Evolutionary conservation across 2,888 invertebrate species (phyloP).

Genomic region (Barypeithes pellucidus): DNA sequence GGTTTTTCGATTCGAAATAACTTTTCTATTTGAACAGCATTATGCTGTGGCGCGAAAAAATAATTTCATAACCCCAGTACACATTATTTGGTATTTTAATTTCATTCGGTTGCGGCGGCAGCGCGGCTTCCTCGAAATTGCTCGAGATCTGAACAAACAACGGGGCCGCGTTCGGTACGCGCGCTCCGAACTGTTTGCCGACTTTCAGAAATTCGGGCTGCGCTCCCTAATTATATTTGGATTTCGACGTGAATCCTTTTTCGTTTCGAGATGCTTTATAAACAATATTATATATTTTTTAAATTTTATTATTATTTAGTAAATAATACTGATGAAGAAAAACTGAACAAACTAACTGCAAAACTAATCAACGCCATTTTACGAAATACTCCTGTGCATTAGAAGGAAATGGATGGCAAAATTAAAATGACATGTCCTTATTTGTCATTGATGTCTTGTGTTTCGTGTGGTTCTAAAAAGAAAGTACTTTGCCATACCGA

Average conservation of each 20-base stretch:
- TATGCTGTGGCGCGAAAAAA: conserved; percentile 48
- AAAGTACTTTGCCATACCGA: too few species aligned
- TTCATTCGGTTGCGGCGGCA: conserved; percentile 39
- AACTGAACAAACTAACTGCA: too few species aligned
- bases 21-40: conserved; percentile 44
- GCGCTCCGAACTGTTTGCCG: conserved; percentile 57
- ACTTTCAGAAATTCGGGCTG: conserved; percentile 61
- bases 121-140: conserved; percentile 52
- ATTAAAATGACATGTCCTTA: too few species aligned
- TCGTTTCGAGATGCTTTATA: conserved; percentile 54
- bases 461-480: too few species aligned
- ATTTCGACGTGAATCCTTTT: conserved; percentile 63
- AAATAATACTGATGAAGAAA: too few species aligned
- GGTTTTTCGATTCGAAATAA: conserved; percentile 22
- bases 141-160: conserved; percentile 60
- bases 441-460: too few species aligned
- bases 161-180: conserved; percentile 16
- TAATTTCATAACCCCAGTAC: conserved; percentile 40
- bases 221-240: conserved; percentile 63
- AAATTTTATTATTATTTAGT: too few species aligned
- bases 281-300: conserved; percentile 22
- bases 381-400: too few species aligned
- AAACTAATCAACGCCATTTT: too few species aligned
- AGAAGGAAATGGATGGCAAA: too few species aligned
- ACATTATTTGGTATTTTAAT: conserved; percentile 52